These are phyloP conservation scores for Enteromius thamalakanensis DNA, from an alignment of 2,797 vertebrate species.

Conservation along the genomic window DNA sequence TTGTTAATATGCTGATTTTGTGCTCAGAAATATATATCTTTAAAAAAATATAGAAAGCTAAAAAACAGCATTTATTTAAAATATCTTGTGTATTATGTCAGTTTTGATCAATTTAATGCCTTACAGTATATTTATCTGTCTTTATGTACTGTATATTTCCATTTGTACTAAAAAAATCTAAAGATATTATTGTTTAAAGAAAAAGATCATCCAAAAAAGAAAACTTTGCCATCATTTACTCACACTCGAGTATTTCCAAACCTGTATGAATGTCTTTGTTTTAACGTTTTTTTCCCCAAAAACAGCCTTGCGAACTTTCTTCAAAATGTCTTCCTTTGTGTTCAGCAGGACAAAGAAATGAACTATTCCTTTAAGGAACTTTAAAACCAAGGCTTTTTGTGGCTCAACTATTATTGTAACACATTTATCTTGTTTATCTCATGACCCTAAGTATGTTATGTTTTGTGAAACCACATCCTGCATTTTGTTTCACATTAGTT, in stretches of 20 bases:
- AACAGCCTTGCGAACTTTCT: too few relatives aligned
- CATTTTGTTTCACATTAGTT: background rate
- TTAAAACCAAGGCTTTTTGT: background rate
- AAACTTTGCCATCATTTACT: too few relatives aligned
- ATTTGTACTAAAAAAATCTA: background rate
- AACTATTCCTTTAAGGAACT: too few relatives aligned
- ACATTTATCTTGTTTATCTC: background rate
- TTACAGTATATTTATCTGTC: background rate
- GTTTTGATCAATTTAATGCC: background rate
- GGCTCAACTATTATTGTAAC: background rate
- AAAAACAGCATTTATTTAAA: background rate
- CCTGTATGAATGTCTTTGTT: too few relatives aligned
- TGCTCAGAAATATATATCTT: background rate
- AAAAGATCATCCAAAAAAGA: too few relatives aligned
- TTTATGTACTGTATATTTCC: background rate
- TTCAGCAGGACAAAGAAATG: too few relatives aligned
- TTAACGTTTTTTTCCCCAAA: too few relatives aligned
- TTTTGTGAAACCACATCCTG: conserved; percentile 17
- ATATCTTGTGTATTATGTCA: background rate
- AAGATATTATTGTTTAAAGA: background rate
- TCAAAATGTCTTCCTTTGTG: too few relatives aligned
- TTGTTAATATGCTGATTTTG: background rate
- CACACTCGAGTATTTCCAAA: too few relatives aligned
- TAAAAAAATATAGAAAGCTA: background rate
- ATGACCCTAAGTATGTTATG: background rate